Percentiles rank a stretch among this genome's conserved stretches.
phyloP scores from a whole-genome alignment of 2,888 invertebrate species.

The Lucinisca nassula region DNA sequence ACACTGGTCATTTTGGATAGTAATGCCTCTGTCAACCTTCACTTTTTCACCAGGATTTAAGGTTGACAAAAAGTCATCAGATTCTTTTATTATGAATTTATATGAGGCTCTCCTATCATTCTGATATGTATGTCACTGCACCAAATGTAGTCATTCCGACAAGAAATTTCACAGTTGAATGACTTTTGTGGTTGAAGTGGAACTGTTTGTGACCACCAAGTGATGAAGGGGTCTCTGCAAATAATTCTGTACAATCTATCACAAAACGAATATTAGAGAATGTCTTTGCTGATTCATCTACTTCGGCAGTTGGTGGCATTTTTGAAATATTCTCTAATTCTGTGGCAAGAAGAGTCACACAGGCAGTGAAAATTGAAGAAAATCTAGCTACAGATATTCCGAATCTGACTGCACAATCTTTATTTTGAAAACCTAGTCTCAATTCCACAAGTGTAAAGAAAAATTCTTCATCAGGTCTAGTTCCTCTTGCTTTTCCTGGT shows the following conservation, averaged over 20 bases:
- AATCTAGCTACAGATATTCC: slow-evolving; percentile 18
- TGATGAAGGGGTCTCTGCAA: slow-evolving; percentile 15
- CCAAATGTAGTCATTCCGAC: slow-evolving; percentile 48
- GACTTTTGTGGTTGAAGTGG: slow-evolving; percentile 50
- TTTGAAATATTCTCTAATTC: slow-evolving; percentile 26
- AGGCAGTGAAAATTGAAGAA: slow-evolving; percentile 21
- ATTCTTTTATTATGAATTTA: slow-evolving; percentile 22
- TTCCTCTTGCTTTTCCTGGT: slow-evolving; percentile 9
- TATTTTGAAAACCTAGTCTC: slow-evolving; percentile 14
- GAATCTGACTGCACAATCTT: slow-evolving; percentile 30
- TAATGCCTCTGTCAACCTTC: slow-evolving; percentile 16
- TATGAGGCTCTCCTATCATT: neutral
- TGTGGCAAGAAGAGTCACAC: slow-evolving; percentile 12
- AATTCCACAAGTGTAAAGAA: slow-evolving; percentile 45
- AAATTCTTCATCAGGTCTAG: slow-evolving; percentile 23
- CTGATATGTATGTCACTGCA: slow-evolving; percentile 21
- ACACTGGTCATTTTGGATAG: neutral
- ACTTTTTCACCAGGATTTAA: slow-evolving; percentile 24
- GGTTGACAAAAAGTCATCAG: neutral
- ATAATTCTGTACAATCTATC: slow-evolving; percentile 20
- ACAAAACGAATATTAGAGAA: slow-evolving; percentile 28
- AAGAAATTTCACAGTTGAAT: slow-evolving; percentile 51
- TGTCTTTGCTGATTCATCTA: neutral
- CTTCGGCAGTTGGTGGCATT: slow-evolving; percentile 3
- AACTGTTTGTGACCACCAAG: slow-evolving; percentile 16